Evolutionary conservation across 1,140 invertebrate genomes (phyloP).

Genomic region (Xylocopa sonorina): DNA sequence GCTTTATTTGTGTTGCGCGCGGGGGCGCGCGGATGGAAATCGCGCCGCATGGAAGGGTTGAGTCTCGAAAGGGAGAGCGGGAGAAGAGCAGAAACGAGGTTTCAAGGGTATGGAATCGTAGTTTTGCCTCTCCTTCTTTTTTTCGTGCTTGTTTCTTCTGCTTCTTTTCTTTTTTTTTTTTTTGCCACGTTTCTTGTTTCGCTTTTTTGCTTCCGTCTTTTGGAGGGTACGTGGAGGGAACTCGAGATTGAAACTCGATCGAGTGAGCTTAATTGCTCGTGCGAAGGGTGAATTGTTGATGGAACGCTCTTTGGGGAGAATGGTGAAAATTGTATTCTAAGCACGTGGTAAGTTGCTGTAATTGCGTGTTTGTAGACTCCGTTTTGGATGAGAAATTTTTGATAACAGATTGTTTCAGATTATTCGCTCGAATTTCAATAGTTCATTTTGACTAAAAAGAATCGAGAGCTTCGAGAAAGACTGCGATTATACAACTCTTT

Average conservation of each 20-base stretch:
- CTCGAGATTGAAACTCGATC: constrained; percentile 12
- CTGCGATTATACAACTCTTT: too few species aligned
- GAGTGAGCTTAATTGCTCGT: constrained; percentile 17
- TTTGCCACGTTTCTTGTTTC: too few species aligned
- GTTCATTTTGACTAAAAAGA: too few species aligned
- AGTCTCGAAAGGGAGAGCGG: background rate
- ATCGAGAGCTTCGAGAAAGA: too few species aligned
- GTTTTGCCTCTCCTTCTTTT: too few species aligned
- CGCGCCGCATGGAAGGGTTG: background rate
- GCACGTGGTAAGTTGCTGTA: background rate
- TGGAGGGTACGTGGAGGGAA: background rate
- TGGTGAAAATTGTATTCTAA: constrained; percentile 6
- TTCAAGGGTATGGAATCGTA: constrained; percentile 13
- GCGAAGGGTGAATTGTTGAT: background rate
- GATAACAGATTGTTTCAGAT: too few species aligned
- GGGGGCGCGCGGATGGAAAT: constrained; percentile 25
- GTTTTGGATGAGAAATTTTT: too few species aligned
- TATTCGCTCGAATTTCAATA: too few species aligned
- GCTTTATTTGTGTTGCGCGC: constrained; percentile 53
- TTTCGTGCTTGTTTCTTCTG: background rate
- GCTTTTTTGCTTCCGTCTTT: background rate
- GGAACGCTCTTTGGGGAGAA: background rate
- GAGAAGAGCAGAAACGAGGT: background rate
- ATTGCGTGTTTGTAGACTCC: background rate
- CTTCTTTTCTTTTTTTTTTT: background rate